Evolutionary conservation across 2,797 vertebrate species (phyloP).

Genomic region (Gephyroberyx darwinii): DNA sequence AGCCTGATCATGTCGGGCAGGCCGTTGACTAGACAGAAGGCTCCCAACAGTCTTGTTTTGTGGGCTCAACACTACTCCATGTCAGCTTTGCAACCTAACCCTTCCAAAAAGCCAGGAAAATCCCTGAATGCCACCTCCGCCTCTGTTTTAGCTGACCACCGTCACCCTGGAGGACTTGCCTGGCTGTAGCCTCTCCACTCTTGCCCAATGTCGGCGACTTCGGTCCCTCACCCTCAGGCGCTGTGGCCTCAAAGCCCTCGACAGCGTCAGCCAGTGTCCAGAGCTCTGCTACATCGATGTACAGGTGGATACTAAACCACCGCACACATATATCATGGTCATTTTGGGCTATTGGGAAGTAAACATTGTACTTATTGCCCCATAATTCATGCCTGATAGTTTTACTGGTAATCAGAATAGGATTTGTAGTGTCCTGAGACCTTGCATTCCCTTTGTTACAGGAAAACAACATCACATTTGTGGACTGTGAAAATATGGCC

Average conservation of each 20-base stretch:
- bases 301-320: conserved; percentile 77
- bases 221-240: conserved; percentile 84
- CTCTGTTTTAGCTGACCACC: conserved; percentile 82
- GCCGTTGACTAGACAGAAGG: no score
- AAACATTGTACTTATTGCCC: no score
- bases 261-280: conserved; percentile 82
- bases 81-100: not conserved
- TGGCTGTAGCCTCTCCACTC: conserved; percentile 84
- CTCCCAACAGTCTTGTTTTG: not conserved
- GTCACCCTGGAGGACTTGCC: conserved; percentile 87
- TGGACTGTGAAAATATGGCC: conserved; percentile 88
- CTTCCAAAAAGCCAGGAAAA: not conserved
- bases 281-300: conserved; percentile 85
- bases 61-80: not conserved
- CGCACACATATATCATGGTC: no score
- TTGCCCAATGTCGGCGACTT: conserved; percentile 84
- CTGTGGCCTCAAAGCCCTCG: conserved; percentile 86
- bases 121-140: not conserved
- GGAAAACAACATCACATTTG: conserved; percentile 88
- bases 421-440: no score
- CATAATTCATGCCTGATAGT: no score
- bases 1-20: no score
- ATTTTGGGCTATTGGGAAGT: no score
- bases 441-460: conserved; percentile 55
- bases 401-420: no score